Percentiles rank a stretch among this genome's conserved stretches.
Conservation (phyloP, 2,797 vertebrate genomes). For the Crocodylus rhombifer region DNA sequence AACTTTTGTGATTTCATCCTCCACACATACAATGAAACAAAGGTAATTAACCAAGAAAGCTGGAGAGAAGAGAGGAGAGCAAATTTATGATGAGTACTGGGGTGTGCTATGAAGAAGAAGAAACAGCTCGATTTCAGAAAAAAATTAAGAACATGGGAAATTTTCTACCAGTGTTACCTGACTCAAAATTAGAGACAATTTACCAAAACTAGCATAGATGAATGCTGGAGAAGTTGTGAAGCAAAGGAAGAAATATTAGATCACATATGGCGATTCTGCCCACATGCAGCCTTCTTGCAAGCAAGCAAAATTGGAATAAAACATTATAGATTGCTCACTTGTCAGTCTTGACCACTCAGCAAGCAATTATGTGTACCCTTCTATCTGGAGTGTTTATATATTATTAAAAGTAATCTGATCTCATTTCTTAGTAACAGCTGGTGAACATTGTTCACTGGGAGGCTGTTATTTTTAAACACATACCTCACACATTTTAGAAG, state of each 20-base stretch:
- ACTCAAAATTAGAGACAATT: not conserved
- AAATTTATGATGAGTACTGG: not conserved
- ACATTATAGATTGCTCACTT: not conserved
- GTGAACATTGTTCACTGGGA: not conserved
- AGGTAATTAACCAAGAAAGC: not conserved
- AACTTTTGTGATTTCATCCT: not conserved
- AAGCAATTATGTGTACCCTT: not conserved
- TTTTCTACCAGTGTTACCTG: not conserved
- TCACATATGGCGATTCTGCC: not conserved
- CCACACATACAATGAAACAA: not conserved
- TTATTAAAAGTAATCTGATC: not conserved
- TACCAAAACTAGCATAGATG: not conserved
- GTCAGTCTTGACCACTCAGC: not conserved
- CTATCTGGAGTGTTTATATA: not conserved
- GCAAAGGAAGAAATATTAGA: not conserved
- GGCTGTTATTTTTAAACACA: not conserved
- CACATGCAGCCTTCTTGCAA: not conserved
- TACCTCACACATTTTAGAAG: not conserved
- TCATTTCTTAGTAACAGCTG: not conserved
- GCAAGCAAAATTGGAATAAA: not conserved
- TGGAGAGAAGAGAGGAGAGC: not conserved
- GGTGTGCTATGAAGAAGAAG: not conserved
- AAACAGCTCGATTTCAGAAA: not conserved
- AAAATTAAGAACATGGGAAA: not conserved
- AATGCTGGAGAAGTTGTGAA: not conserved